Evolutionary conservation across 2,888 invertebrate species (phyloP).

Genomic region (Ptychoptera albimana): DNA sequence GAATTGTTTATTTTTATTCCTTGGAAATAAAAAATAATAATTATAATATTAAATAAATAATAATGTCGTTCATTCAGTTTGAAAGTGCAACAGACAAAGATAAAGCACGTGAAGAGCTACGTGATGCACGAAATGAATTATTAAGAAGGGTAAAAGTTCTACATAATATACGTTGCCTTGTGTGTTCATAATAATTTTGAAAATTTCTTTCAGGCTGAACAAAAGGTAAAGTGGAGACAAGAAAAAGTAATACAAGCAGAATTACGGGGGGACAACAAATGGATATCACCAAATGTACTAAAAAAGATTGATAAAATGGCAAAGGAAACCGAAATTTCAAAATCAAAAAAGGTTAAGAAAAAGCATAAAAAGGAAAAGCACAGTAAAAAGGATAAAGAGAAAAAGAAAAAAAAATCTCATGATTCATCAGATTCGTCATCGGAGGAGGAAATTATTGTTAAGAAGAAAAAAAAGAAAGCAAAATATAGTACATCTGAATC

Average conservation of each 20-base stretch:
- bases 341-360: conserved; percentile 17
- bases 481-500: conserved; percentile 15
- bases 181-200: not conserved
- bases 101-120: conserved; percentile 19
- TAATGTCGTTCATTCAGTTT: conserved; percentile 24
- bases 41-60: conserved; percentile 2
- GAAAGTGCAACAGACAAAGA: conserved; percentile 23
- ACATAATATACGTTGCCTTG: not conserved
- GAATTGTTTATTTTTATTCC: not conserved
- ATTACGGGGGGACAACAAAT: conserved; percentile 19
- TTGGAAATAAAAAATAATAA: not conserved
- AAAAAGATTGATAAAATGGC: conserved; percentile 15
- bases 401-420: conserved; percentile 10
- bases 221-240: conserved; percentile 16
- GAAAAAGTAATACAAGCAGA: conserved; percentile 15
- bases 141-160: conserved; percentile 15
- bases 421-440: conserved; percentile 23
- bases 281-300: conserved; percentile 21
- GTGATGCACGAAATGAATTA: conserved; percentile 20
- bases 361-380: conserved; percentile 30
- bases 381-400: conserved; percentile 20
- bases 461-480: conserved; percentile 14
- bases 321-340: conserved; percentile 1
- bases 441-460: conserved; percentile 16
- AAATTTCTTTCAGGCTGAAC: conserved; percentile 16